phyloP scores from a whole-genome alignment of 2,113 vertebrate genomes.

The Syrmaticus mikado region DNA sequence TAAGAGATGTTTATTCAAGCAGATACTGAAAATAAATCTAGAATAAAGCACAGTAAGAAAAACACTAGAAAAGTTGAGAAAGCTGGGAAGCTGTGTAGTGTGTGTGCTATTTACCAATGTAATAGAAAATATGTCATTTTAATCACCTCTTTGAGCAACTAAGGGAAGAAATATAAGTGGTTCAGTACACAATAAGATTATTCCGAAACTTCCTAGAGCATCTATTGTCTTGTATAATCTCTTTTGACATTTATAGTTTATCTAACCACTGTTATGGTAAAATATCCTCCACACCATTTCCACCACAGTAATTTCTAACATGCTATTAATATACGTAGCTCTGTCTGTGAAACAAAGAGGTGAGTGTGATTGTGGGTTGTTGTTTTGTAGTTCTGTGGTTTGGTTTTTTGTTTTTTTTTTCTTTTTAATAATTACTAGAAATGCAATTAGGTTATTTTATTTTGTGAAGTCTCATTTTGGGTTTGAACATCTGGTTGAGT shows the following conservation, averaged over 20 bases:
- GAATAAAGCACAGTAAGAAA: not conserved
- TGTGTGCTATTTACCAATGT: fast-evolving
- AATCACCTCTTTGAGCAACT: not conserved
- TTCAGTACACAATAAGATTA: not conserved
- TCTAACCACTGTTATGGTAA: not conserved
- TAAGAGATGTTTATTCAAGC: not conserved
- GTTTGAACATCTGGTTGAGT: not conserved
- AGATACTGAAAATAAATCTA: not conserved
- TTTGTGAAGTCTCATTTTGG: not conserved
- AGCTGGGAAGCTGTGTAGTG: not conserved
- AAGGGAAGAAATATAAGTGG: not conserved
- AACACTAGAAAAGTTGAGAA: not conserved
- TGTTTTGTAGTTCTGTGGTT: not conserved
- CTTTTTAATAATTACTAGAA: not conserved
- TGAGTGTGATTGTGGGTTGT: not conserved
- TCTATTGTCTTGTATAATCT: not conserved
- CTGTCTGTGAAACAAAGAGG: not conserved
- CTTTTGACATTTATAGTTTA: not conserved
- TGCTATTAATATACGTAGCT: not conserved
- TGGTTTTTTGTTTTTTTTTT: not conserved
- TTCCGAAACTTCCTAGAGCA: not conserved
- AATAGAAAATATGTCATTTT: not conserved
- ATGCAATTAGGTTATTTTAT: not conserved
- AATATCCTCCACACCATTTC: not conserved
- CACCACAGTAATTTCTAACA: not conserved